These are phyloP conservation scores for Caradrina clavipalpis DNA, from an alignment of 2,888 invertebrate genomes.

Conservation along the genomic window DNA sequence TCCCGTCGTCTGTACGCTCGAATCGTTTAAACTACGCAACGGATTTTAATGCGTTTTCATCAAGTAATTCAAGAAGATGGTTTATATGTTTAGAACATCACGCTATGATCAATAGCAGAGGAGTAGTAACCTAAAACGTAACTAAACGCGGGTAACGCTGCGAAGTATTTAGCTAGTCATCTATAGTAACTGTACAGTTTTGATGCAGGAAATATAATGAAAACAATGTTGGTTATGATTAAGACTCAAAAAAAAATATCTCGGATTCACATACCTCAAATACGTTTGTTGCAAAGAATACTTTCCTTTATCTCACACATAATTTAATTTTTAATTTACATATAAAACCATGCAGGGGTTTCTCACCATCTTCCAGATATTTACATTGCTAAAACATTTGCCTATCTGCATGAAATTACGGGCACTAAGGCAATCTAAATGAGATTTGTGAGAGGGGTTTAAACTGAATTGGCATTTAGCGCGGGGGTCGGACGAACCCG, in stretches of 20 bases:
- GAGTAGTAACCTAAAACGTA: too few relatives aligned
- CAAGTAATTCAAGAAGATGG: too few relatives aligned
- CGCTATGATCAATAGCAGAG: too few relatives aligned
- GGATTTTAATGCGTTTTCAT: too few relatives aligned
- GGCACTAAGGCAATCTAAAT: slow-evolving; percentile 71
- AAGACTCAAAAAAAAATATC: not conserved
- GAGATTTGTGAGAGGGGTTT: slow-evolving; percentile 72
- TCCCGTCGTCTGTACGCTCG: too few relatives aligned
- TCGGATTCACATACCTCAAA: not conserved
- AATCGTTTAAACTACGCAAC: too few relatives aligned
- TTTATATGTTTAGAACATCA: too few relatives aligned
- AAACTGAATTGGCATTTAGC: slow-evolving; percentile 77
- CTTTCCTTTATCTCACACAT: slow-evolving; percentile 13
- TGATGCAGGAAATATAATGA: not conserved
- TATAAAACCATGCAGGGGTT: slow-evolving; percentile 51
- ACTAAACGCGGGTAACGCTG: too few relatives aligned
- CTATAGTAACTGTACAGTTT: not conserved
- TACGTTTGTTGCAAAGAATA: slow-evolving; percentile 3
- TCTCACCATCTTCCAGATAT: slow-evolving; percentile 49
- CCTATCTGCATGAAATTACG: slow-evolving; percentile 68
- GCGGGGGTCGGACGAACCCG: slow-evolving; percentile 69
- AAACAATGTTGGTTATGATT: not conserved
- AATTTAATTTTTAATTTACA: slow-evolving; percentile 46
- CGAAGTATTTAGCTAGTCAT: too few relatives aligned
- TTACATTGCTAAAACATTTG: slow-evolving; percentile 64